Conservation (phyloP, 2,888 invertebrate species). For the Antheraea assamensis region DNA sequence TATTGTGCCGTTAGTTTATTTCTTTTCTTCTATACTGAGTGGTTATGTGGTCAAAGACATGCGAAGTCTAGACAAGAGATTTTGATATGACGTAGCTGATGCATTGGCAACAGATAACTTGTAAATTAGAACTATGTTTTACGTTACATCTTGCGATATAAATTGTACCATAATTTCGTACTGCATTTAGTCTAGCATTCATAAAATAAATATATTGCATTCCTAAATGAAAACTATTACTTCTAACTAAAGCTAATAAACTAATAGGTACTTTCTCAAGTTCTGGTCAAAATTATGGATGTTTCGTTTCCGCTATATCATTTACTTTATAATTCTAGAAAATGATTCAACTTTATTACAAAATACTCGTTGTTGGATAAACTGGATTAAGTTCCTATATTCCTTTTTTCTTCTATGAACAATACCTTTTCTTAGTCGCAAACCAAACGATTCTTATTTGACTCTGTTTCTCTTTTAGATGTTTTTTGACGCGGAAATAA, state of each 20-base stretch:
- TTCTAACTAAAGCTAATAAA: neutral
- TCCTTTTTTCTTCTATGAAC: neutral
- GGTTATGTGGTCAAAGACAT: neutral
- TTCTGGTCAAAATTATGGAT: neutral
- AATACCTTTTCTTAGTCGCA: neutral
- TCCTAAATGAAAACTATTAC: neutral
- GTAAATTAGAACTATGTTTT: neutral
- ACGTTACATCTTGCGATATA: neutral
- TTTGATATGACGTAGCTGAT: neutral
- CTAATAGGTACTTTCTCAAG: neutral
- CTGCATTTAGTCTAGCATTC: neutral
- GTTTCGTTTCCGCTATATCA: neutral
- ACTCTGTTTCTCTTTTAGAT: neutral
- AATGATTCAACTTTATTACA: neutral
- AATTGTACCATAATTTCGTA: neutral
- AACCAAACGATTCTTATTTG: neutral
- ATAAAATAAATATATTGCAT: neutral
- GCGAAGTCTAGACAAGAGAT: neutral
- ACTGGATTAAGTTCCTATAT: neutral
- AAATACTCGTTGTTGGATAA: neutral
- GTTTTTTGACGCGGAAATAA: too few species aligned
- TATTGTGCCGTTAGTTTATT: neutral
- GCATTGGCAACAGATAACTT: neutral
- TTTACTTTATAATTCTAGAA: neutral
- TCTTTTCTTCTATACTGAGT: neutral